Percentiles rank a stretch among this genome's conserved stretches.
phyloP scores from a whole-genome alignment of 2,797 vertebrate species.

The Galaxias olidus region DNA sequence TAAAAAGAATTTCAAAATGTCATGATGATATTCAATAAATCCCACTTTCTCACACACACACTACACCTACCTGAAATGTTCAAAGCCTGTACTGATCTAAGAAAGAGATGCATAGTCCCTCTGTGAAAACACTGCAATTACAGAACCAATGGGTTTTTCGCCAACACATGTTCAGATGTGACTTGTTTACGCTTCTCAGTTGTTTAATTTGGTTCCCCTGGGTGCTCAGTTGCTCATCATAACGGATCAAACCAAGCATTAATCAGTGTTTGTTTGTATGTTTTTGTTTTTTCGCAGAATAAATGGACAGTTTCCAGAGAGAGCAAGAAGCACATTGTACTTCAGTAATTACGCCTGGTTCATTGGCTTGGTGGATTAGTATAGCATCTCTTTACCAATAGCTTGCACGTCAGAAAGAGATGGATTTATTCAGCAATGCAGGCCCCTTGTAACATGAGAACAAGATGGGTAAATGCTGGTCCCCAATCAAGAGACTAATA shows the following conservation, averaged over 20 bases:
- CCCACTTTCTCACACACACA: too few relatives aligned
- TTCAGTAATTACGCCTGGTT: constrained; percentile 40
- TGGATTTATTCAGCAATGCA: not conserved
- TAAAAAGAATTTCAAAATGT: too few relatives aligned
- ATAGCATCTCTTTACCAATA: constrained; percentile 2
- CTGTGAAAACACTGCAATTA: constrained; percentile 5
- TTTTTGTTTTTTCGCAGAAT: constrained; percentile 45
- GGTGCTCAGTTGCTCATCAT: constrained; percentile 13
- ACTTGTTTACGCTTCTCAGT: constrained; percentile 48
- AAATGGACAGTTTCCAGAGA: constrained; percentile 19
- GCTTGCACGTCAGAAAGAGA: constrained; percentile 22
- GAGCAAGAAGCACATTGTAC: constrained; percentile 16
- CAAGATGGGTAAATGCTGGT: not conserved
- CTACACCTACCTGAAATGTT: not conserved
- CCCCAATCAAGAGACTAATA: not conserved
- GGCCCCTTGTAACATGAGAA: not conserved
- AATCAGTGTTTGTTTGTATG: constrained; percentile 48
- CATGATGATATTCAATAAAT: too few relatives aligned
- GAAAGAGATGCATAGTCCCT: too few relatives aligned
- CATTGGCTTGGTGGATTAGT: not conserved
- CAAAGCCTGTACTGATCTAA: not conserved
- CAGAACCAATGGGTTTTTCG: too few relatives aligned
- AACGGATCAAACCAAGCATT: constrained; percentile 21
- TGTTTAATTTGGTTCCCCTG: constrained; percentile 40
- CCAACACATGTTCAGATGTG: constrained; percentile 37